Evolutionary conservation across 1,140 invertebrate species (phyloP), one percentile per base, ranked within the genome.

Genomic region (Drosophila lacertosa): DNA sequence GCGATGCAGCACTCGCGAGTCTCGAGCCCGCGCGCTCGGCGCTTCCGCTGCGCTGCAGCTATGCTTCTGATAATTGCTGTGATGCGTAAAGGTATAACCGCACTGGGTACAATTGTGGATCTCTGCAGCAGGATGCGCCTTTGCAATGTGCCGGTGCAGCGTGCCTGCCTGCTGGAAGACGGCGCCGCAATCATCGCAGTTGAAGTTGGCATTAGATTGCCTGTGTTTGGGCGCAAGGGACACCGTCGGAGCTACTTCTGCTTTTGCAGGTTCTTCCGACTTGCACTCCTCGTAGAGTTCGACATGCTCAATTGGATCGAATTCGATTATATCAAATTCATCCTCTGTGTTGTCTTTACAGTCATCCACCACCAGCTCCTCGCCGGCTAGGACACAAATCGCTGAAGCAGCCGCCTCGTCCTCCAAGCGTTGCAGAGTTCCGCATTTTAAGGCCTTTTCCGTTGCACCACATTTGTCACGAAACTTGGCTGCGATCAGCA

Each of bases 141-240:
- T 79, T 15, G 68, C 20, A 2, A 89, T 39, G 42, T 89, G 74
- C 1, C 70, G 58, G 11, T 74, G 68, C 7, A 89, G 50, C 10
- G 68, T 68, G 1, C 13, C 29, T 4, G 69, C 24, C 9, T 71
- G 71, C 16, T 71, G 55, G 18, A 88, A 89, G 4, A 59, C 65
- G 2, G 83, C 82, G 0, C 82, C 86, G 16, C 82, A 89, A 16
- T 63, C 40, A 40, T 84, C 74, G 37, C 86, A 88, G 10, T 22
- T 71, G 32, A 40, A 59, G 2, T 29, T 40, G 11, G 29, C 6
- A 33, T 9, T 15, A n/a, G 7, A 7, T 4, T 26, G 13, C 32
- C 1, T 15, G n/a, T n/a, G n/a, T n/a, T 13, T 10, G 5, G 29
- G 4, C 4, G 6, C 7, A 3, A 18, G 18, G 2, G 32, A 22